A percentile compares a stretch with the other conserved stretches of the same genome.
These are phyloP conservation scores for Cryptocephalus moraei DNA, from an alignment of 2,888 invertebrate genomes.

Conservation along the genomic window DNA sequence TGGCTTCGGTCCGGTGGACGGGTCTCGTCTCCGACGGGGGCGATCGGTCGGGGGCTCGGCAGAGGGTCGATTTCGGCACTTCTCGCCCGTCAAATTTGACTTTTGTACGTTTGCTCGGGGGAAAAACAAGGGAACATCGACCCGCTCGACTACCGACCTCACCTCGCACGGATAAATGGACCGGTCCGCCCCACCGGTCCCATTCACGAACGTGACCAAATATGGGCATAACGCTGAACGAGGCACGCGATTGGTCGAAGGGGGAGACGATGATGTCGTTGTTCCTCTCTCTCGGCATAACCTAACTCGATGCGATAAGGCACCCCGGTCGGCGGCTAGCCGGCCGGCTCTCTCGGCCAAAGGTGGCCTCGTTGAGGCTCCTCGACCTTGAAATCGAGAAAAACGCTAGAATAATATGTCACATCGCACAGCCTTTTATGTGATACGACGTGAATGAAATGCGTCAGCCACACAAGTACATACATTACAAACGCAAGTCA, in stretches of 20 bases:
- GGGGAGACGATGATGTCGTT: constrained; percentile 16
- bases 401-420: too few relatives aligned
- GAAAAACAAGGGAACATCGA: constrained; percentile 15
- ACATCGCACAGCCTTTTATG: too few relatives aligned
- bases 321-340: constrained; percentile 18
- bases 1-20: constrained; percentile 9
- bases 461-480: too few relatives aligned
- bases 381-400: constrained; percentile 28
- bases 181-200: constrained; percentile 42
- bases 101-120: constrained; percentile 6
- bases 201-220: constrained; percentile 65
- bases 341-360: constrained; percentile 20
- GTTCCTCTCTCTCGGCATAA: constrained; percentile 34
- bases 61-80: too few relatives aligned
- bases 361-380: constrained; percentile 14
- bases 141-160: constrained; percentile 18
- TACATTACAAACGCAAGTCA: too few relatives aligned
- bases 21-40: too few relatives aligned
- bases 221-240: constrained; percentile 69
- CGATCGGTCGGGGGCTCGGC: too few relatives aligned
- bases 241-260: constrained; percentile 52
- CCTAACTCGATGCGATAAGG: constrained; percentile 34
- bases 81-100: constrained; percentile 11
- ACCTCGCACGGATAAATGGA: constrained; percentile 29
- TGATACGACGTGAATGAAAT: too few relatives aligned